Base-by-base conservation (phyloP, 2,888 invertebrate genomes). In the Tuberolachnus salignus region DNA sequence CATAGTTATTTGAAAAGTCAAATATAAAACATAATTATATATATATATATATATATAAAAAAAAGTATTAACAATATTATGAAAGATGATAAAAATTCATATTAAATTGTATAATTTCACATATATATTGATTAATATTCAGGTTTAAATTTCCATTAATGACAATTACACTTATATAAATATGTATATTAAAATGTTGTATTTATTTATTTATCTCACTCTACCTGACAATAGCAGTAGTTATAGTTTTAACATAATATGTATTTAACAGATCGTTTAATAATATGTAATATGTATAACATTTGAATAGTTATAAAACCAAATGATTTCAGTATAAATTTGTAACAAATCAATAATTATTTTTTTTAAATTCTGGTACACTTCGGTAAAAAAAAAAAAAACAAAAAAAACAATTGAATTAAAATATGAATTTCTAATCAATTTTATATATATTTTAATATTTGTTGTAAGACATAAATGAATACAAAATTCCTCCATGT, bases 291-390 rank as follows among this genome's bases (percentile, higher is more conserved):
- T 46, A 26, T 34, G n/a, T 51, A 63, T 73, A 63, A 73, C 51
- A 63, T n/a, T 64, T 64, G 21, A 64, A 42, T 73, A 53, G 49
- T 73, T 49, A 63, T 63, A 64, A 73, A 73, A 73, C 49, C 51
- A 51, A 73, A 34, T 44, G n/a, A 72, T 16, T 55, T 44, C 14
- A 34, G 72, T 72, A 72, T 72, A 72, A 72, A 51, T 73, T 73
- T 44, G 16, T 44, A 73, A 73, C 73, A 73, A 73, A 73, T 63
- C 51, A 73, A 73, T 73, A 23, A 64, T 73, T 13, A 64, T 63
- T 46, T 42, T 46, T 42, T 46, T n/a, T 49, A 55, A 63, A 73
- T 53, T 21, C 19, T 64, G 63, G 63, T 63, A 73, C 42, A 70
- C n/a, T 61, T 63, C 42, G 21, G 63, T 16, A 23, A 63, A 42